These are phyloP conservation scores for Synergus laeviventris DNA, from an alignment of 2,888 invertebrate genomes.

Conservation along the genomic window DNA sequence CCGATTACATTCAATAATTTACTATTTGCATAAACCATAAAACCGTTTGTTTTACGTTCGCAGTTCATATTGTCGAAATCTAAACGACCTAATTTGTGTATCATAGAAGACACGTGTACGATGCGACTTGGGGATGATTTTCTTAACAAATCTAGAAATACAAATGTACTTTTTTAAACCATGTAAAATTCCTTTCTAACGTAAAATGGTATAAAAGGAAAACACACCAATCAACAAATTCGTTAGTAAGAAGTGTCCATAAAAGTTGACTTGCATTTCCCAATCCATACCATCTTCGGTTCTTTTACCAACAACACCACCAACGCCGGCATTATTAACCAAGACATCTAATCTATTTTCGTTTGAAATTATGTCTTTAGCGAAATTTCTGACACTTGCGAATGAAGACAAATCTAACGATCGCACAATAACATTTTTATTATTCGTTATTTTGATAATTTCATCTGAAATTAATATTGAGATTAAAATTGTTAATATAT, in stretches of 20 bases:
- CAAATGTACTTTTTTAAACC: not conserved
- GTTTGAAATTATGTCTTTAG: slow-evolving; percentile 85
- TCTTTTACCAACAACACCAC: slow-evolving; percentile 82
- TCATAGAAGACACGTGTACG: slow-evolving; percentile 88
- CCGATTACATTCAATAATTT: slow-evolving; percentile 92
- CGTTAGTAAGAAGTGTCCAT: slow-evolving; percentile 94
- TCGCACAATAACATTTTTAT: slow-evolving; percentile 83
- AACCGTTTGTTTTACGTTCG: slow-evolving; percentile 80
- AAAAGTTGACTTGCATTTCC: slow-evolving; percentile 95
- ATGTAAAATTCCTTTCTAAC: not conserved
- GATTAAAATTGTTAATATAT: not conserved
- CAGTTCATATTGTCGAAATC: slow-evolving; percentile 89
- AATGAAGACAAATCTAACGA: slow-evolving; percentile 88
- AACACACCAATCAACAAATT: slow-evolving; percentile 86
- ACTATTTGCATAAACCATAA: slow-evolving; percentile 87
- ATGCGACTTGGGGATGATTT: slow-evolving; percentile 86
- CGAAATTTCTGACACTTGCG: slow-evolving; percentile 89
- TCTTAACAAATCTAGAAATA: slow-evolving; percentile 82
- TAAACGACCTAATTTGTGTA: slow-evolving; percentile 85
- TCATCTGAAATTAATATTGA: slow-evolving; percentile 78
- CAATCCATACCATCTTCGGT: slow-evolving; percentile 91
- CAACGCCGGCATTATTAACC: slow-evolving; percentile 93
- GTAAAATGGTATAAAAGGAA: not conserved
- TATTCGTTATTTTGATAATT: slow-evolving; percentile 83
- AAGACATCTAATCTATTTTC: slow-evolving; percentile 84